Evolutionary conservation across 1,140 invertebrate species (phyloP).

Genomic region (Lordiphosa clarofinis): DNA sequence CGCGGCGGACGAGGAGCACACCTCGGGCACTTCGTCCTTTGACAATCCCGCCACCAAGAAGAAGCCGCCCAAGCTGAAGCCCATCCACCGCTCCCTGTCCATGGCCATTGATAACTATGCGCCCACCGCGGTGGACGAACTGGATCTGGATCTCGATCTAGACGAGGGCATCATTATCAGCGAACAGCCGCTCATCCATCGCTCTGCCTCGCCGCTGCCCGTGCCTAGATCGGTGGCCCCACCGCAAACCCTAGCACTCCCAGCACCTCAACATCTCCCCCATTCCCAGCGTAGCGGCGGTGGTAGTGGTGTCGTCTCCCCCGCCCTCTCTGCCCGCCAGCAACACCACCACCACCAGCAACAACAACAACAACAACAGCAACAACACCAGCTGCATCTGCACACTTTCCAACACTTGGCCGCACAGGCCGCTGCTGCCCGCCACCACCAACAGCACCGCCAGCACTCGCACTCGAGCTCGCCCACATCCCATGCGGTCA

Average conservation of each 20-base stretch:
- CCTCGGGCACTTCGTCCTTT: slow-evolving; percentile 73
- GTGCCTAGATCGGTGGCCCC: slow-evolving; percentile 66
- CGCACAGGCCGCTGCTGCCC: slow-evolving; percentile 66
- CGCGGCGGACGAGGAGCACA: slow-evolving; percentile 69
- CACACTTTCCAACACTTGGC: slow-evolving; percentile 74
- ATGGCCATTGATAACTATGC: slow-evolving; percentile 79
- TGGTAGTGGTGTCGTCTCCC: slow-evolving; percentile 69
- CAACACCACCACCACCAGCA: slow-evolving; percentile 66
- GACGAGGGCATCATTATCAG: slow-evolving; percentile 63
- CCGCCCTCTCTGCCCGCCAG: slow-evolving; percentile 71
- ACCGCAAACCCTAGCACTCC: slow-evolving; percentile 74
- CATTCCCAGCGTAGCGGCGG: slow-evolving; percentile 48
- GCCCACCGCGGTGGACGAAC: slow-evolving; percentile 34
- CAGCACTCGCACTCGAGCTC: slow-evolving; percentile 68
- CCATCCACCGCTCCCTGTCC: slow-evolving; percentile 75
- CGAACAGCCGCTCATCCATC: slow-evolving; percentile 77
- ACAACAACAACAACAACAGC: slow-evolving; percentile 58
- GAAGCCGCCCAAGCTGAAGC: slow-evolving; percentile 79
- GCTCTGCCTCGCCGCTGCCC: slow-evolving; percentile 75
- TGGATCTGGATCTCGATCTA: slow-evolving; percentile 46
- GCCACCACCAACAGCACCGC: slow-evolving; percentile 51
- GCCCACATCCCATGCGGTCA: slow-evolving; percentile 71
- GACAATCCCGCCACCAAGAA: slow-evolving; percentile 78
- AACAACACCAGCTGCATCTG: slow-evolving; percentile 63
- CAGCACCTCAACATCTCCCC: slow-evolving; percentile 55